A percentile compares a stretch with the other conserved stretches of the same genome.
These are phyloP conservation scores for Carabus problematicus DNA, from an alignment of 2,888 invertebrate genomes.

Conservation along the genomic window DNA sequence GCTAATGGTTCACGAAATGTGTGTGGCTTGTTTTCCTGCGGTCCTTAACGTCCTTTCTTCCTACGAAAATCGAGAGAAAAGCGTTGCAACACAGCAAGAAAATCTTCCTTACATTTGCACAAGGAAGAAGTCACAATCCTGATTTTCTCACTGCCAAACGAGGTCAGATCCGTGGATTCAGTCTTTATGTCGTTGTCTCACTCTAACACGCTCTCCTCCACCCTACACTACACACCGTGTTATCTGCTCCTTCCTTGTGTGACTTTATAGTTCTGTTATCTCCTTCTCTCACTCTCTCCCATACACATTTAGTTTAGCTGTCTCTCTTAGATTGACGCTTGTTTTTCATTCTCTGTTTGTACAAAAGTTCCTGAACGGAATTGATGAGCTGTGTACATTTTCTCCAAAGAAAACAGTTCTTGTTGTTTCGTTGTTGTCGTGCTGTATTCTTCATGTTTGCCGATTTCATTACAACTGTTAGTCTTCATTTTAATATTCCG, in stretches of 20 bases:
- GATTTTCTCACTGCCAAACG: no score
- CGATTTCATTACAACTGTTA: no score
- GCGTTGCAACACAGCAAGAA: no score
- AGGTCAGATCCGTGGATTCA: not conserved
- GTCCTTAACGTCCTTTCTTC: not conserved
- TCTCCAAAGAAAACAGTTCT: constrained; percentile 32
- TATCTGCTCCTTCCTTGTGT: not conserved
- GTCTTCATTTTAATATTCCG: no score
- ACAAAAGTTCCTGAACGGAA: constrained; percentile 30
- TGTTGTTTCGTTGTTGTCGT: constrained; percentile 28
- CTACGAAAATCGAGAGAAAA: no score
- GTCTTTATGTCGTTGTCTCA: not conserved
- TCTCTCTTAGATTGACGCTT: constrained; percentile 29
- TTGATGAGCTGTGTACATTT: constrained; percentile 38
- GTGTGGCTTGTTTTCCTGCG: constrained; percentile 5
- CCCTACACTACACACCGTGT: not conserved
- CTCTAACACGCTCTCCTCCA: not conserved
- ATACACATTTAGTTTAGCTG: no score
- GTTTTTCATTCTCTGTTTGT: constrained; percentile 33
- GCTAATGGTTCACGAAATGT: constrained; percentile 5
- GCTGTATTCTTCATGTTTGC: constrained; percentile 4
- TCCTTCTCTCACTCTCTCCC: constrained; percentile 1
- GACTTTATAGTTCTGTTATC: constrained; percentile 8
- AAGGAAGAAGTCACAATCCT: no score
- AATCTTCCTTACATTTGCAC: no score